Evolutionary conservation across 2,113 vertebrate species (phyloP).

Genomic region (Rhea pennata): DNA sequence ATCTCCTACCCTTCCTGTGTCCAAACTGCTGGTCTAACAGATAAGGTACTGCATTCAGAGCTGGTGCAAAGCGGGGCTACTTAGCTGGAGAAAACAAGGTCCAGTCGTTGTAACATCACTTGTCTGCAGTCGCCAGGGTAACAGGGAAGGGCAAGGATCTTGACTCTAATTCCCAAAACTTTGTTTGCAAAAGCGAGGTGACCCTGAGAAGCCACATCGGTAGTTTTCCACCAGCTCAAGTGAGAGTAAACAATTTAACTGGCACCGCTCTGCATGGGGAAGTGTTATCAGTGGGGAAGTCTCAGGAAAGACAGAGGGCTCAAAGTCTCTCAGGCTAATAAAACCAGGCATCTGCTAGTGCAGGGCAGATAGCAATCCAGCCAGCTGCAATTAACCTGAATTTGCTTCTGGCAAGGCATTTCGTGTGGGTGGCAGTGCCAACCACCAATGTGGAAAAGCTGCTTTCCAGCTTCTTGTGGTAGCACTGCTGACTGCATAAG

Average conservation of each 20-base stretch:
- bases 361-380: background rate
- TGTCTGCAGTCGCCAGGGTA: background rate
- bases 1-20: background rate
- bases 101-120: background rate
- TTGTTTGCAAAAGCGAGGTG: background rate
- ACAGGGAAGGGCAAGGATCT: background rate
- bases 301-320: background rate
- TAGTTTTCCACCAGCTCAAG: slow-evolving; percentile 24
- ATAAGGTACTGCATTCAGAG: background rate
- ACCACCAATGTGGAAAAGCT: background rate
- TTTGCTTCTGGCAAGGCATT: background rate
- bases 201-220: background rate
- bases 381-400: background rate
- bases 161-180: slow-evolving; percentile 28
- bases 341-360: background rate
- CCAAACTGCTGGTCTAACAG: background rate
- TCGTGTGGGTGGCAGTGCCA: background rate
- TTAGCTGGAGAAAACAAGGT: background rate
- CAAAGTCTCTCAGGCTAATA: background rate
- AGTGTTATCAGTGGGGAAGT: background rate
- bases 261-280: background rate
- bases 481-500: background rate
- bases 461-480: background rate
- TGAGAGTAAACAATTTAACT: slow-evolving; percentile 38
- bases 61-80: background rate